These are phyloP conservation scores for Perca schrenkii DNA, from an alignment of 2,113 vertebrate species.

Conservation along the genomic window DNA sequence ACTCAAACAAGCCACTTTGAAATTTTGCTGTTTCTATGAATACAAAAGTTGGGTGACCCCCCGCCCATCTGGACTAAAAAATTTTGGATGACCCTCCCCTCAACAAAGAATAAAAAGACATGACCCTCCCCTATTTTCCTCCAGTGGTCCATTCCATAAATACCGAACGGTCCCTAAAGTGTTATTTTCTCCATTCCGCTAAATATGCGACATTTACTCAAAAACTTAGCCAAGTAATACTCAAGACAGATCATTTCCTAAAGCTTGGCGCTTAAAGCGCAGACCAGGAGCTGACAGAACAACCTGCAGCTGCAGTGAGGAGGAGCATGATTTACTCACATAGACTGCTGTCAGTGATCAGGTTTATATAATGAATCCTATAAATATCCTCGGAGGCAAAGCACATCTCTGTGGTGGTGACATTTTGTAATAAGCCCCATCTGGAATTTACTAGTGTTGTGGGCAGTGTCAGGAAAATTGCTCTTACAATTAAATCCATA, in stretches of 20 bases:
- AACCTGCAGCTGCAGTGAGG: constrained; percentile 43
- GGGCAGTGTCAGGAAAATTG: constrained; percentile 15
- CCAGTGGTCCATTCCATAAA: too few relatives aligned
- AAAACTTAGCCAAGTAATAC: constrained; percentile 10
- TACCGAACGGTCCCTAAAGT: too few relatives aligned
- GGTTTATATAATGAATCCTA: constrained; percentile 73
- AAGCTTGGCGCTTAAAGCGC: constrained; percentile 18
- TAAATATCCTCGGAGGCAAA: constrained; percentile 62
- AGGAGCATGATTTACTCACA: constrained; percentile 58
- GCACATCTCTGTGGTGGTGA: constrained; percentile 56
- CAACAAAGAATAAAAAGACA: too few relatives aligned
- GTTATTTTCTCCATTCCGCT: background rate
- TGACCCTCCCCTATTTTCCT: too few relatives aligned
- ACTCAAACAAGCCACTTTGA: too few relatives aligned
- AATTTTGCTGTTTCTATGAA: too few relatives aligned
- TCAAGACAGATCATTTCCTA: constrained; percentile 16
- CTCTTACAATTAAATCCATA: background rate
- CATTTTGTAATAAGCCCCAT: constrained; percentile 61
- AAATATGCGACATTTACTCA: constrained; percentile 15
- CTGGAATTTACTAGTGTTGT: constrained; percentile 31
- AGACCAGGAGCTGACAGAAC: constrained; percentile 40
- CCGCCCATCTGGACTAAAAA: too few relatives aligned
- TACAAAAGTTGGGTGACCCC: too few relatives aligned
- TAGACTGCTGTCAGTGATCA: constrained; percentile 61
- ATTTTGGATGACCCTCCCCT: too few relatives aligned